Evolutionary conservation across 2,797 vertebrate species (phyloP).

Genomic region (Otolemur crassicaudatus): DNA sequence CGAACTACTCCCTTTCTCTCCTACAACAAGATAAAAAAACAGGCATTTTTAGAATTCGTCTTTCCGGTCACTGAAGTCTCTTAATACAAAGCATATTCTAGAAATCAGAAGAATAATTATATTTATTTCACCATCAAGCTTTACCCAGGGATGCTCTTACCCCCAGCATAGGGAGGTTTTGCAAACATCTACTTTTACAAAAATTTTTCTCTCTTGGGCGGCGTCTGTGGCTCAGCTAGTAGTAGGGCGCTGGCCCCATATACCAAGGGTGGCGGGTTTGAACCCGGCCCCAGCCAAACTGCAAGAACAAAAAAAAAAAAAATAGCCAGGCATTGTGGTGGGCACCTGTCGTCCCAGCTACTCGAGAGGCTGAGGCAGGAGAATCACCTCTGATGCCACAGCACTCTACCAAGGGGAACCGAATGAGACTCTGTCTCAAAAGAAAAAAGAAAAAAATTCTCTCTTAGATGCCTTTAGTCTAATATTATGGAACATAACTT

Average conservation of each 20-base stretch:
- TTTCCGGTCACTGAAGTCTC: conserved; percentile 14
- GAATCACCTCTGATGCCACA: no score
- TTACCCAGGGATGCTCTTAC: conserved; percentile 19
- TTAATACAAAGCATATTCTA: conserved; percentile 50
- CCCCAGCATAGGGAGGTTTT: not conserved
- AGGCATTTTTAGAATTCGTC: not conserved
- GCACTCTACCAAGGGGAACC: no score
- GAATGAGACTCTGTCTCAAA: no score
- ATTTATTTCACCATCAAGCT: not conserved
- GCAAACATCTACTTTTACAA: not conserved
- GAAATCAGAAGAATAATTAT: conserved; percentile 4
- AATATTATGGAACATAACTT: not conserved
- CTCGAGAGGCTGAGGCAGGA: no score
- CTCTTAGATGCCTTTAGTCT: not conserved
- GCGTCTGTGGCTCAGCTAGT: no score
- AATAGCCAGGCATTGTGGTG: no score
- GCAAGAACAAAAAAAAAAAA: no score
- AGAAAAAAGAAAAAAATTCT: not conserved
- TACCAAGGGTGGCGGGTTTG: no score
- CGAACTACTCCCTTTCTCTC: conserved; percentile 16
- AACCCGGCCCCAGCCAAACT: no score
- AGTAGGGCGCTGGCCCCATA: no score
- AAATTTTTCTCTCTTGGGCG: not conserved
- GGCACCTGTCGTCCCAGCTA: no score
- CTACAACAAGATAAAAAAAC: not conserved